phyloP scores from a whole-genome alignment of 2,797 vertebrate genomes.

The Paguma larvata region DNA sequence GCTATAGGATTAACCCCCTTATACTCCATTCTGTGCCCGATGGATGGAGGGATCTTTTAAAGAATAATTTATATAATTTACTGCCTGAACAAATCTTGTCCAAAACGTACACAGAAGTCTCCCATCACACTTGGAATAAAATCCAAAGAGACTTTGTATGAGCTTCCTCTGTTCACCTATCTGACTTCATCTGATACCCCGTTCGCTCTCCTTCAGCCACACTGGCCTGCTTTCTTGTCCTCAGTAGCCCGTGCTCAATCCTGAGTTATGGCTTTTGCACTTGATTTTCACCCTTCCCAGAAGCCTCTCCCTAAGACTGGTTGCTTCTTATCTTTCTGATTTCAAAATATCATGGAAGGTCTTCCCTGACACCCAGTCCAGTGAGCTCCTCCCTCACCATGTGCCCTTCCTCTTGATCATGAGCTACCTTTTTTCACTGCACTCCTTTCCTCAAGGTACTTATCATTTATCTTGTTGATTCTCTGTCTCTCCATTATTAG shows the following conservation, averaged over 20 bases:
- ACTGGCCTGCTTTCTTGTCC: neutral
- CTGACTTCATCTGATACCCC: neutral
- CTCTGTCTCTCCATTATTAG: conserved; percentile 39
- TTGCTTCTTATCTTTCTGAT: neutral
- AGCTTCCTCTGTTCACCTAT: neutral
- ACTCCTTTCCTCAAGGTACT: neutral
- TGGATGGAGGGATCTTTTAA: neutral
- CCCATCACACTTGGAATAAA: neutral
- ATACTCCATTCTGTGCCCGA: neutral
- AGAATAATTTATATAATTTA: neutral
- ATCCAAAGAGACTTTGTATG: neutral
- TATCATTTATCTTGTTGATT: conserved; percentile 35
- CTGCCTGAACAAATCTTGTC: neutral
- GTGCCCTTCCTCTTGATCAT: neutral
- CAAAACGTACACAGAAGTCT: neutral
- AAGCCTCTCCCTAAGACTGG: conserved; percentile 21
- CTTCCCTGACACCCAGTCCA: neutral
- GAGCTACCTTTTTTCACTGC: neutral
- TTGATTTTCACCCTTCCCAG: neutral
- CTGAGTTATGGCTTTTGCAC: neutral
- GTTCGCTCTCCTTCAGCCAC: neutral
- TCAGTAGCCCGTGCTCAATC: neutral
- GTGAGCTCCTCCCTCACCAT: neutral
- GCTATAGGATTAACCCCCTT: neutral
- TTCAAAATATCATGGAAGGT: neutral